Evolutionary conservation across 2,113 vertebrate species (phyloP), one percentile per base, ranked within the genome.

Genomic region (Austrofundulus limnaeus): DNA sequence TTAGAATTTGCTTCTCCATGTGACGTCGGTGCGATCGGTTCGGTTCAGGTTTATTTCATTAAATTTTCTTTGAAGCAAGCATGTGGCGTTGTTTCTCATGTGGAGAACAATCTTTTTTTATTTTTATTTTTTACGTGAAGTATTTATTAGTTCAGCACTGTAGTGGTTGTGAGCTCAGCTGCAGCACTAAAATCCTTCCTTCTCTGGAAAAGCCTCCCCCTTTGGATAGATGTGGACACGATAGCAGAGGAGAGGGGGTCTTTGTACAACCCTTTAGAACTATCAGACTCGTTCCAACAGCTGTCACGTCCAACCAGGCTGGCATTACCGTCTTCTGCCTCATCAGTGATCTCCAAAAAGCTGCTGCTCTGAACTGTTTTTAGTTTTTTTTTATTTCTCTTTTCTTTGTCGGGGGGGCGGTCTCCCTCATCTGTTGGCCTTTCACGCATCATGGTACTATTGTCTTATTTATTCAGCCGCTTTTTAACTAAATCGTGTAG

Each of bases 301-400:
- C 72, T 46, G 45, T 72, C 61, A 63, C 37, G 52, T 73, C 48
- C 1, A 68, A 78, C 66, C 75, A 78, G 72, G 70, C 82, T 75
- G 77, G 75, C 75, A 74, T 77, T 70, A 41, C 82, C 87, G 17
- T 69, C 48, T 70, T 68, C 80, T 87, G 81, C 78, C 84, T 83
- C 80, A 70, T 66, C 74, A 45, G 77, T 70, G 61, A 68, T 68
- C 66, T 78, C 63, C 34, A 50, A 34, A 59, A 83, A 78, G 58
- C 86, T 93, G 93, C 94, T 95, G 94, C 94, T 95, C 91, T 85
- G 89, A 92, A 91, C 85, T n/a, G 83, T 70, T 92, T 90, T 89
- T 88, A 84, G 89, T 47, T 52, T 70, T 57, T 79, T 78, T 80
- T 59, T 45, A 73, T 78, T 89, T 48, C 24, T 72, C 54, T 78